These are phyloP conservation scores for Pemphigus obesinymphae DNA, from an alignment of 1,140 invertebrate species.

Conservation along the genomic window DNA sequence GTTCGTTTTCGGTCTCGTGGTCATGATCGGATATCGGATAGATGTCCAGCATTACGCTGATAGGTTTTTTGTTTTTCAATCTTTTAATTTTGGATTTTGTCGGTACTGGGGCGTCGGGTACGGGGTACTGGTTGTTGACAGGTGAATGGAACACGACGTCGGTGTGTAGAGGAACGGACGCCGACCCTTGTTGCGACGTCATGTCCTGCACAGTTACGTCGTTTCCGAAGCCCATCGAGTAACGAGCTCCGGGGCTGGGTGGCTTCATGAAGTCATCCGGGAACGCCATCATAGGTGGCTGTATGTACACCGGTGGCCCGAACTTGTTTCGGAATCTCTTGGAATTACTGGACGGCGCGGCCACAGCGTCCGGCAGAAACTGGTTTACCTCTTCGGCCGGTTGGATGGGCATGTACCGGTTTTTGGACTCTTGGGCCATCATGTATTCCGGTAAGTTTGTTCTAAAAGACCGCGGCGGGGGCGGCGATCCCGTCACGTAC, in stretches of 20 bases:
- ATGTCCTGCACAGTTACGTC: neutral
- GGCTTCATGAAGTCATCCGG: conserved; percentile 38
- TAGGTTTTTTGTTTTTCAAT: neutral
- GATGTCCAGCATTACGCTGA: conserved; percentile 19
- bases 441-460: neutral
- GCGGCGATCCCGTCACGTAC: neutral
- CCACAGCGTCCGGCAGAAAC: neutral
- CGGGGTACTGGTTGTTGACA: neutral
- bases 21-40: neutral
- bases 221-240: neutral
- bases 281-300: neutral
- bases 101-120: neutral
- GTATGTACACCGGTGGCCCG: conserved; percentile 2
- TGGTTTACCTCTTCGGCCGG: neutral
- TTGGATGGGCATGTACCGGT: neutral
- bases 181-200: neutral
- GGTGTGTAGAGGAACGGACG: neutral
- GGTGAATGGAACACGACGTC: neutral
- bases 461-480: too few relatives aligned
- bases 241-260: neutral
- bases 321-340: conserved; percentile 15
- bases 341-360: neutral
- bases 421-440: neutral
- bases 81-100: neutral
- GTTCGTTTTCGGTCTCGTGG: neutral